These are phyloP conservation scores for Synanthedon andrenaeformis DNA, from an alignment of 2,888 invertebrate genomes.

Conservation along the genomic window DNA sequence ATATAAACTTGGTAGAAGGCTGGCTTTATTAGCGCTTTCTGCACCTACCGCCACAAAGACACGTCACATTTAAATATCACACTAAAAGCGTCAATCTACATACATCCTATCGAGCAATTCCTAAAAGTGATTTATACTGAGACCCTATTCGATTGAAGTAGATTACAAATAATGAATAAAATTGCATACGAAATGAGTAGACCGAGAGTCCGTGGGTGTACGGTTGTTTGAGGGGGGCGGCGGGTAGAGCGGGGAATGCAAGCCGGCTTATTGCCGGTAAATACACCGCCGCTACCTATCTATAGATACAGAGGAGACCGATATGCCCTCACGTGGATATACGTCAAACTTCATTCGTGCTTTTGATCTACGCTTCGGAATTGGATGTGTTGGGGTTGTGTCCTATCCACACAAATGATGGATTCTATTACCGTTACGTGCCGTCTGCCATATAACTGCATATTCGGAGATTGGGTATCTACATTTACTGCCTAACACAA, in stretches of 20 bases:
- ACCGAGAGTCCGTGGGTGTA: slow-evolving; percentile 53
- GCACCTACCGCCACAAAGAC: slow-evolving; percentile 43
- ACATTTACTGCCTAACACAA: too few species aligned
- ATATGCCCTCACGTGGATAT: slow-evolving; percentile 22
- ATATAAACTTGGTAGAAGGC: slow-evolving; percentile 37
- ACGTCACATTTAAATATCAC: slow-evolving; percentile 61
- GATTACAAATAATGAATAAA: slow-evolving; percentile 71
- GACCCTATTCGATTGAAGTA: slow-evolving; percentile 67
- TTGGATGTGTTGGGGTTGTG: background rate
- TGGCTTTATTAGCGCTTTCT: slow-evolving; percentile 52
- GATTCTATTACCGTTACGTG: background rate
- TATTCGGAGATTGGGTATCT: background rate
- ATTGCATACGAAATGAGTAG: slow-evolving; percentile 69
- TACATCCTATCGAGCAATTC: slow-evolving; percentile 60
- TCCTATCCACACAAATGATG: background rate
- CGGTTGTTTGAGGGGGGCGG: slow-evolving; percentile 50
- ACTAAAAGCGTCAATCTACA: slow-evolving; percentile 67
- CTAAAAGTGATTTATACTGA: slow-evolving; percentile 67
- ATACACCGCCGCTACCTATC: slow-evolving; percentile 20
- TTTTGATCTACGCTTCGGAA: slow-evolving; percentile 21
- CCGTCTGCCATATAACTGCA: background rate
- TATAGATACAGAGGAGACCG: slow-evolving; percentile 15
- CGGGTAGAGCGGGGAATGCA: slow-evolving; percentile 18
- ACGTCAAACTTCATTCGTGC: slow-evolving; percentile 26
- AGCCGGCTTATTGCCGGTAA: slow-evolving; percentile 51